Conservation (phyloP, 2,797 vertebrate genomes). For the Capromys pilorides region DNA sequence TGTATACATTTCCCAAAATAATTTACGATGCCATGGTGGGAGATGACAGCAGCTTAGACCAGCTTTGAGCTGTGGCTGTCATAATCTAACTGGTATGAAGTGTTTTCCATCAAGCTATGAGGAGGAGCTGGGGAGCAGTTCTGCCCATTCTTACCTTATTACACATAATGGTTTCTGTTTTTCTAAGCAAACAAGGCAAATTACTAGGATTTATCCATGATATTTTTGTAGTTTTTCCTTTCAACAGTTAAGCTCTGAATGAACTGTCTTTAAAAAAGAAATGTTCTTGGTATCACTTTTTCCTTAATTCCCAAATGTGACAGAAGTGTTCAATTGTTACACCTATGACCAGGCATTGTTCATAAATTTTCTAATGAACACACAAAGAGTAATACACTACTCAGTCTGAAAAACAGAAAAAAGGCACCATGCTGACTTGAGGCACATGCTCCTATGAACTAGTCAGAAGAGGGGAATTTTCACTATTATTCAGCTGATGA, state of each 20-base stretch:
- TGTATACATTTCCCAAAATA: background rate
- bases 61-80: background rate
- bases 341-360: background rate
- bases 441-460: background rate
- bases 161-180: background rate
- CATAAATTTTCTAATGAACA: slow-evolving; percentile 20
- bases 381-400: background rate
- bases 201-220: background rate
- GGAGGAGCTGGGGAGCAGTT: background rate
- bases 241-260: background rate
- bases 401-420: background rate
- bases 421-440: background rate
- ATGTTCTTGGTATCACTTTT: background rate
- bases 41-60: background rate
- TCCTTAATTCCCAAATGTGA: background rate
- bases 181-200: background rate
- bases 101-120: background rate
- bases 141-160: background rate
- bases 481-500: slow-evolving; percentile 24
- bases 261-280: background rate
- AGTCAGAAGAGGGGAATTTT: background rate
- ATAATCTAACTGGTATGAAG: background rate
- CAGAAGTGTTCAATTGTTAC: background rate
- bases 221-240: background rate
- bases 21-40: background rate